A percentile compares a stretch with the other conserved stretches of the same genome.
These are phyloP conservation scores for Gavia stellata DNA, from an alignment of 2,113 vertebrate species.

Conservation along the genomic window DNA sequence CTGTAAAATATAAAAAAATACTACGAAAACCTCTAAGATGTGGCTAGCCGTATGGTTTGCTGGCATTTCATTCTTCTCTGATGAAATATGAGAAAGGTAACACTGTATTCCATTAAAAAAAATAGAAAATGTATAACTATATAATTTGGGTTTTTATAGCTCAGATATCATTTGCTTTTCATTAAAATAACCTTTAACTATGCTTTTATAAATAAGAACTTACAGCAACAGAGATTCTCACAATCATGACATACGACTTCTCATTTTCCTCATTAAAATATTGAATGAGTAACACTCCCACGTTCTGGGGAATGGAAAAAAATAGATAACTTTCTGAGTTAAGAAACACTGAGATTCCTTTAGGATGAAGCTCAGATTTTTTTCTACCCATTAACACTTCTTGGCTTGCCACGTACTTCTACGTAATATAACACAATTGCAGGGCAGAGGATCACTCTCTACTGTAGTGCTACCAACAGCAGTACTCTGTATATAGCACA, in stretches of 20 bases:
- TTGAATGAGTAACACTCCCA: background rate
- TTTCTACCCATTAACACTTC: background rate
- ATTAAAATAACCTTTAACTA: background rate
- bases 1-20: background rate
- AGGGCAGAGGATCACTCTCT: background rate
- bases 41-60: background rate
- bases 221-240: background rate
- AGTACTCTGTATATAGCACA: background rate
- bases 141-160: background rate
- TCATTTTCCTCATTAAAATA: background rate
- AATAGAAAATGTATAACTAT: background rate
- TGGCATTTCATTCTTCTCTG: background rate
- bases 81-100: background rate
- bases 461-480: background rate
- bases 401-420: background rate
- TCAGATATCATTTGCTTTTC: background rate
- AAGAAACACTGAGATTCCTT: background rate
- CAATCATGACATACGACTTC: background rate
- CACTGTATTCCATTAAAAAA: background rate
- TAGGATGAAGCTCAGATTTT: background rate
- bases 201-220: background rate
- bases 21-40: background rate
- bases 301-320: fast-evolving
- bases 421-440: background rate
- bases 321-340: background rate